Percentiles rank a stretch among this genome's conserved stretches.
Conservation (phyloP, 2,888 invertebrate species). For the Dolichopus griseipennis region DNA sequence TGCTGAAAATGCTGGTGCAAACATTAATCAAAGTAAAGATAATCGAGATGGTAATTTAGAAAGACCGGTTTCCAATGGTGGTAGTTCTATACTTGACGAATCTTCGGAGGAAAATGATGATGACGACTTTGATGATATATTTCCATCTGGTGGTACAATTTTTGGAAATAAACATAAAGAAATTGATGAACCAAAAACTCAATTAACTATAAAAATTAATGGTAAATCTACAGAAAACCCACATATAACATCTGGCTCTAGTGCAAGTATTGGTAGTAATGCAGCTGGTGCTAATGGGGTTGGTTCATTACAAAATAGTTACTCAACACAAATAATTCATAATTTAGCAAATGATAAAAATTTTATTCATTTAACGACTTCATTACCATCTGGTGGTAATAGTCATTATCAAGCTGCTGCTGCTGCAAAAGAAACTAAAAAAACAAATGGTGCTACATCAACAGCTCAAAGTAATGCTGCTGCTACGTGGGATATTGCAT, state of each 20-base stretch:
- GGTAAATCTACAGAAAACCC: constrained; percentile 35
- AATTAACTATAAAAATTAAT: constrained; percentile 29
- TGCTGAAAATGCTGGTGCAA: constrained; percentile 23
- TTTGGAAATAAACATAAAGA: constrained; percentile 10
- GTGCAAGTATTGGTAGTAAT: neutral
- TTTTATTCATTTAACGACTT: constrained; percentile 30
- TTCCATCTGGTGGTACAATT: constrained; percentile 13
- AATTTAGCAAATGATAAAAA: constrained; percentile 54
- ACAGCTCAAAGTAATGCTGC: neutral
- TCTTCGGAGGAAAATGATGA: constrained; percentile 16
- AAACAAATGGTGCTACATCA: constrained; percentile 8
- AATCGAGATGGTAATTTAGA: constrained; percentile 12
- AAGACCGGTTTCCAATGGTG: neutral
- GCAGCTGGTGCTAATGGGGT: constrained; percentile 34
- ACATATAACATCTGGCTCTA: neutral
- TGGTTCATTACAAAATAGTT: constrained; percentile 28
- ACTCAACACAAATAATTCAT: constrained; percentile 50
- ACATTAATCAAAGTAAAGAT: constrained; percentile 34
- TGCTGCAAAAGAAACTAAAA: neutral
- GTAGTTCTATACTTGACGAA: constrained; percentile 1
- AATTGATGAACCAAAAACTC: constrained; percentile 28
- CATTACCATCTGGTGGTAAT: constrained; percentile 21
- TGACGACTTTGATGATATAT: constrained; percentile 17
- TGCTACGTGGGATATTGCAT: constrained; percentile 69
- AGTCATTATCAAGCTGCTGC: neutral